Conservation (phyloP, 2,797 vertebrate genomes). For the Aselliscus stoliczkanus region DNA sequence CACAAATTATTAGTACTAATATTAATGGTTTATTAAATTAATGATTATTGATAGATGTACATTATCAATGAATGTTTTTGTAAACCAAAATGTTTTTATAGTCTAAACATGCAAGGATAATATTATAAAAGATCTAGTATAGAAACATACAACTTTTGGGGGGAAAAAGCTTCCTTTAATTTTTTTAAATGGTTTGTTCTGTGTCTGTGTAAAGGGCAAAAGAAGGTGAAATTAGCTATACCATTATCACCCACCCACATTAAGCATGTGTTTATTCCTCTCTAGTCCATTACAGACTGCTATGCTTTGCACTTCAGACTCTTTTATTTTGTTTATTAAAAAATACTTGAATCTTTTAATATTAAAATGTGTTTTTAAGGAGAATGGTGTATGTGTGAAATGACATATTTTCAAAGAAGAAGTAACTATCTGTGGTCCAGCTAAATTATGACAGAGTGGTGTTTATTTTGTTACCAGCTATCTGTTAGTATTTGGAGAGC, state of each 20-base stretch:
- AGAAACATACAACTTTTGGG: conserved; percentile 49
- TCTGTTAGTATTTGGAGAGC: conserved; percentile 12
- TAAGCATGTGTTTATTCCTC: conserved; percentile 68
- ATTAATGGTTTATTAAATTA: conserved; percentile 36
- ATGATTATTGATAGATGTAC: background rate
- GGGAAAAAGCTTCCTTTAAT: background rate
- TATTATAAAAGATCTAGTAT: conserved; percentile 20
- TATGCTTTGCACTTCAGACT: conserved; percentile 13
- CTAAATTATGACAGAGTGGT: background rate
- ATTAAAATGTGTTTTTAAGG: background rate
- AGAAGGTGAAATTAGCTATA: conserved; percentile 67
- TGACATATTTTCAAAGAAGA: background rate
- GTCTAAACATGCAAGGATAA: conserved; percentile 29
- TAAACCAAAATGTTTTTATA: background rate
- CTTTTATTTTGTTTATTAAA: background rate
- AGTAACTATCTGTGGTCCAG: background rate
- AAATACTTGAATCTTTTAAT: conserved; percentile 11
- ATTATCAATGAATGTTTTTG: background rate
- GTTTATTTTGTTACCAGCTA: background rate
- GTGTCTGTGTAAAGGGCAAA: conserved; percentile 58
- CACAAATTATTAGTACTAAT: background rate
- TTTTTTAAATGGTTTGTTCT: conserved; percentile 64
- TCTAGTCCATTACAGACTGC: conserved; percentile 62
- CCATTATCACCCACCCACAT: conserved; percentile 63
- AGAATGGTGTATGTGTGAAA: background rate